Percentiles rank a stretch among this genome's conserved stretches.
These are phyloP conservation scores for Apolygus lucorum DNA, from an alignment of 1,140 invertebrate genomes.

Conservation along the genomic window DNA sequence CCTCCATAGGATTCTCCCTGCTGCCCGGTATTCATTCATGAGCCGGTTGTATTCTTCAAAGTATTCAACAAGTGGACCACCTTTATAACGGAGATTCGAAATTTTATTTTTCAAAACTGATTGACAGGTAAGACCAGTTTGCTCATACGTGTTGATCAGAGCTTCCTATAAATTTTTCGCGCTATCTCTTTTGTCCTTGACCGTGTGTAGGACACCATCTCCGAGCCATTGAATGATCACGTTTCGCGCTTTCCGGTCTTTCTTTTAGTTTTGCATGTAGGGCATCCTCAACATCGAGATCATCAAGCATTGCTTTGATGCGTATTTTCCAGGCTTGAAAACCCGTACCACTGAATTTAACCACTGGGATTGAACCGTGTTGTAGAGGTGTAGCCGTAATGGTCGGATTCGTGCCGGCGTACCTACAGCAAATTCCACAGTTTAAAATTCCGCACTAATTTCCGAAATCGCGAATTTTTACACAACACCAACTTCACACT, in stretches of 20 bases:
- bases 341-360: not conserved
- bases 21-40: no score
- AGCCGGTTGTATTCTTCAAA: no score
- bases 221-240: no score
- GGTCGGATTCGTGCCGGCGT: not conserved
- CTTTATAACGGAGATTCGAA: no score
- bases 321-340: conserved; percentile 1
- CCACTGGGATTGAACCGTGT: not conserved
- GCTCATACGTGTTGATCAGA: no score
- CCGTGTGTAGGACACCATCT: not conserved
- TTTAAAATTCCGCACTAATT: not conserved
- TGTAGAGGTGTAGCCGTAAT: not conserved
- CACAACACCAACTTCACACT: not conserved
- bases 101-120: not conserved
- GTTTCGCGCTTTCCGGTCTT: no score
- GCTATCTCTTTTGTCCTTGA: not conserved
- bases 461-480: not conserved
- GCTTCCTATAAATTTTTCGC: not conserved
- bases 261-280: no score
- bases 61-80: no score
- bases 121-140: not conserved
- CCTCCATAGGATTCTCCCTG: no score
- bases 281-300: no score
- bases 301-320: not conserved
- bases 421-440: not conserved